These are phyloP conservation scores for Florisuga fusca DNA, from an alignment of 2,797 vertebrate species.

Conservation along the genomic window DNA sequence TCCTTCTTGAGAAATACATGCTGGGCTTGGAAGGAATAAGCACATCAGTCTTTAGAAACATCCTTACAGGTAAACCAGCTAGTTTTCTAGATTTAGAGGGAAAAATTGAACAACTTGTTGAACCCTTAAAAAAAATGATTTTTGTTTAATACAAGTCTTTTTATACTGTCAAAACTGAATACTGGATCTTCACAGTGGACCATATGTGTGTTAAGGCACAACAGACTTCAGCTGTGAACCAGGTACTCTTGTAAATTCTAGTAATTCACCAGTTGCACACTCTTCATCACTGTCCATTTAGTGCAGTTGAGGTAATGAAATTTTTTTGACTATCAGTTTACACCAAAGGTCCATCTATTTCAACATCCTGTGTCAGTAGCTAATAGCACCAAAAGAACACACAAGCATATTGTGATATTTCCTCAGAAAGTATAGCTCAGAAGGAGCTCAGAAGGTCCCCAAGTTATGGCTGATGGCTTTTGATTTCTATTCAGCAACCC, in stretches of 20 bases:
- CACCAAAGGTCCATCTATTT: neutral
- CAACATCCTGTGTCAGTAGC: neutral
- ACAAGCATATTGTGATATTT: neutral
- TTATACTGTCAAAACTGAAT: neutral
- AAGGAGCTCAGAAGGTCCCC: neutral
- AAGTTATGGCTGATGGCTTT: neutral
- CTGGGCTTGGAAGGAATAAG: neutral
- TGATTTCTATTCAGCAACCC: neutral
- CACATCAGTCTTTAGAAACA: slow-evolving; percentile 11
- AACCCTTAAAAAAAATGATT: neutral
- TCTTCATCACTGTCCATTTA: neutral
- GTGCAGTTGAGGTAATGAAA: neutral
- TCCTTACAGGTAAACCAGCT: neutral
- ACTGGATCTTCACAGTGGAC: neutral
- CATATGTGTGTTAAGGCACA: neutral
- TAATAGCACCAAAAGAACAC: neutral
- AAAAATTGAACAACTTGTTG: neutral
- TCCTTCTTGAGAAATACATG: neutral
- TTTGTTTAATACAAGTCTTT: neutral
- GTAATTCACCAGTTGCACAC: neutral
- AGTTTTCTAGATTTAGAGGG: neutral
- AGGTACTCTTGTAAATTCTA: neutral
- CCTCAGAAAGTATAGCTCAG: neutral
- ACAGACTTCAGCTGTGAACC: neutral
- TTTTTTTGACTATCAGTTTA: neutral